These are phyloP conservation scores for Pristionchus entomophagus DNA, from an alignment of 2,888 invertebrate genomes.

Conservation along the genomic window DNA sequence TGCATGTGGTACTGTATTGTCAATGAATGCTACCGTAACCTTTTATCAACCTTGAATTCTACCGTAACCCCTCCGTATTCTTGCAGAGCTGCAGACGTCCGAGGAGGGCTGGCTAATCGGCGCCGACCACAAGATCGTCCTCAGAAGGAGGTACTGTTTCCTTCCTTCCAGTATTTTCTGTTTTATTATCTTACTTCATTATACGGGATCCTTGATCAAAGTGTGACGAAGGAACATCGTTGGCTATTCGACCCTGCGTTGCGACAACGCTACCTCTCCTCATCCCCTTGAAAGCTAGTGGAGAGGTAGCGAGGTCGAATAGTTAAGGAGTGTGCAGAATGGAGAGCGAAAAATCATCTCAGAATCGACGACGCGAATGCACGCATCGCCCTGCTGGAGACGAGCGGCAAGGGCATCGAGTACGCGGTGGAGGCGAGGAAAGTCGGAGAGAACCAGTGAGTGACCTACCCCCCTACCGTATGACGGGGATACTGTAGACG, in stretches of 20 bases:
- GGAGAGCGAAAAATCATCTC: no score
- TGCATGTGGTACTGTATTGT: no score
- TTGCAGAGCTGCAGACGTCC: conserved; percentile 9
- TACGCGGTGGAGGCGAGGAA: conserved; percentile 43
- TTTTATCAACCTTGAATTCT: no score
- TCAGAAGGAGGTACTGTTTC: background rate
- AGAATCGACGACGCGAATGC: conserved; percentile 38
- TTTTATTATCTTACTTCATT: background rate
- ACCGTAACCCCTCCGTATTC: no score
- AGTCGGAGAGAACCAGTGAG: conserved; percentile 11
- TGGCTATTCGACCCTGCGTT: no score
- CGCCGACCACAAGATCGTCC: background rate
- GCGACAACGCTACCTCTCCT: no score
- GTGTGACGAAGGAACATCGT: no score
- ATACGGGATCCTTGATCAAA: no score
- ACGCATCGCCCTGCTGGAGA: conserved; percentile 33
- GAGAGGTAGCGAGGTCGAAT: no score
- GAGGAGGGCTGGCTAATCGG: background rate
- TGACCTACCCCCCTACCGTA: background rate
- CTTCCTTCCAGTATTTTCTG: background rate
- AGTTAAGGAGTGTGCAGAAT: no score
- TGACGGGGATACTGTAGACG: background rate
- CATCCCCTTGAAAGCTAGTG: no score
- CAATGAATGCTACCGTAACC: no score
- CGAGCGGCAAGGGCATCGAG: conserved; percentile 41